Percentiles rank a stretch among this genome's conserved stretches.
Conservation (phyloP, 2,888 invertebrate species). For the Pyrrhosoma nymphula region DNA sequence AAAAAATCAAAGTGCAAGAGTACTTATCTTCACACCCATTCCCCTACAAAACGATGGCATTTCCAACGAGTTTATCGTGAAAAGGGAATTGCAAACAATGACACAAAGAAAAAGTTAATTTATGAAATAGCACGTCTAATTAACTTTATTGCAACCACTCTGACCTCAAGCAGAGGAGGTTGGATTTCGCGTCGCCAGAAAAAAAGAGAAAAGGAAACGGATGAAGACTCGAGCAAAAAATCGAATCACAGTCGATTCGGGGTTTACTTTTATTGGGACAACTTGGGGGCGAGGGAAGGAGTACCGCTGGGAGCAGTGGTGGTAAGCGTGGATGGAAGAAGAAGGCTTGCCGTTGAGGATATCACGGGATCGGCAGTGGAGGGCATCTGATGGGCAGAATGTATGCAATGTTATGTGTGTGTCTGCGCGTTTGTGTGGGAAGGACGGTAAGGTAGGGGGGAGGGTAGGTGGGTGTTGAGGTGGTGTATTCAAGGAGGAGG, state of each 20-base stretch:
- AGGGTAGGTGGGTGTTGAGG: too few relatives aligned
- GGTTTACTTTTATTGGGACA: background rate
- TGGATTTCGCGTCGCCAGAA: background rate
- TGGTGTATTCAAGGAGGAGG: background rate
- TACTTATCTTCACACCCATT: too few relatives aligned
- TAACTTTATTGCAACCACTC: background rate
- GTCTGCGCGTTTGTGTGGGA: background rate
- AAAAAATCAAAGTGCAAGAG: too few relatives aligned
- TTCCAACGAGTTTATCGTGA: background rate
- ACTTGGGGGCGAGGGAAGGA: background rate
- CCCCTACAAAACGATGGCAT: too few relatives aligned
- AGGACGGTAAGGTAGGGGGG: background rate
- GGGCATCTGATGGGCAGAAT: constrained; percentile 31
- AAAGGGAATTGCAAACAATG: background rate
- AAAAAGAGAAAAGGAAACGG: background rate
- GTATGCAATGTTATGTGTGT: background rate
- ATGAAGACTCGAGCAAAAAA: background rate
- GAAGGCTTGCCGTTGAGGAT: background rate
- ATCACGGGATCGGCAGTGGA: background rate
- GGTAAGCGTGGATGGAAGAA: background rate
- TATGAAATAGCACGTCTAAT: background rate
- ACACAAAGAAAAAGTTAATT: background rate
- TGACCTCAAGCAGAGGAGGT: background rate
- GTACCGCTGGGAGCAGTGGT: background rate
- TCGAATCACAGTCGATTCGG: background rate